Base-by-base conservation (phyloP, 1,140 invertebrate species). In the Penaeus japonicus region DNA sequence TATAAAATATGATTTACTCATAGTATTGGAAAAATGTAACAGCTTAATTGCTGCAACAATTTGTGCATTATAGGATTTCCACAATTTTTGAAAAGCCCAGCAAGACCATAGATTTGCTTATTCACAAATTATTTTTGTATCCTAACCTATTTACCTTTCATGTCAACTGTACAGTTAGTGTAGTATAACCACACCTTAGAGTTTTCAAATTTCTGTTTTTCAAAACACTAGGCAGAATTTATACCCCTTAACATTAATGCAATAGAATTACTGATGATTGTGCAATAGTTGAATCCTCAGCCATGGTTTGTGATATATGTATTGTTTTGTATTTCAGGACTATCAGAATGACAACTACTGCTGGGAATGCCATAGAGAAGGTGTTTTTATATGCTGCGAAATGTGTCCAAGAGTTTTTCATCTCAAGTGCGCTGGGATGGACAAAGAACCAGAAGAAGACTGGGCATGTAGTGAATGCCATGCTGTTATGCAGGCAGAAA, bases 391-490 rank as follows among this genome's bases (percentile, higher is more conserved):
- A 18, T 93, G 94, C 27, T 98, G 97, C 92, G 95, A 95, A 89
- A 95, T 95, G 39, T 99, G 97, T 93, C 96, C 96, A n/a, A 93
- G 97, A 17, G 95, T 96, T 0, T 98, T 95, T 93, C 97, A 98
- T 93, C 93, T 94, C 4, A 96, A 95, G 91, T 98, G 97, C 93
- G 92, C 96, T 39, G 93, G 94, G 85, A 91, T 94, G 87, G 94
- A 94, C 15, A 92, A 93, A 32, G 92, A 93, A 4, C 92, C 93
- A 17, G 92, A 93, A 18, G 92, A 94, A 30, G 94, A 95, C 77
- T 98, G 97, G 96, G 94, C 97, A 57, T 99, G 97, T 92, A 95
- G 96, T 0, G 97, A 98, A 92, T 99, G 97, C 93, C 93, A 95
- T 89, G 93, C 94, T 65, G 95, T 97, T 81, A 94, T 97, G 91